Conservation (phyloP, 2,888 invertebrate species). For the Pecten maximus region DNA sequence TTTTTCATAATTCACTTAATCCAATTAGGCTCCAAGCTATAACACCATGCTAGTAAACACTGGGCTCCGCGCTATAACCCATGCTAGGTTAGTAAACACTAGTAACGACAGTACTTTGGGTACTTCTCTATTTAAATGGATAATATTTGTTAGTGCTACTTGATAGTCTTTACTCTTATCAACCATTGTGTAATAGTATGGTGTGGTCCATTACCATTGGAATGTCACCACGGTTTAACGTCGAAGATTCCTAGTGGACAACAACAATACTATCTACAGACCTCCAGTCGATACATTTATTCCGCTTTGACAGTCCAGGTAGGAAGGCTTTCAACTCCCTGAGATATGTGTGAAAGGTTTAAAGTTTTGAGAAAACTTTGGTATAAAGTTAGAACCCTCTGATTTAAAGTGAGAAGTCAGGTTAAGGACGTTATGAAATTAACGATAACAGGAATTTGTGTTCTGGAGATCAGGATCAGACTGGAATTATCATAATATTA, state of each 20-base stretch:
- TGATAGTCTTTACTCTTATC: not conserved
- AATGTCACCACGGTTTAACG: constrained; percentile 13
- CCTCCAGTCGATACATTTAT: not conserved
- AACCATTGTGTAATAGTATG: not conserved
- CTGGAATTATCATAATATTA: not conserved
- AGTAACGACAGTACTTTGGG: not conserved
- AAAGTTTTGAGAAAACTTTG: not conserved
- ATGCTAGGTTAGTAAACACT: not conserved
- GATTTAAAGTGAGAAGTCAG: not conserved
- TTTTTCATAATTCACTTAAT: not conserved
- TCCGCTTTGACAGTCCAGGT: not conserved
- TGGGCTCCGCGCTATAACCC: not conserved
- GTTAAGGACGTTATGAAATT: not conserved
- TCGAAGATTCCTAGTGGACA: not conserved
- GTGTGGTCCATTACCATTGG: not conserved
- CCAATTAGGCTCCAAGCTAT: not conserved
- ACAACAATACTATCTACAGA: constrained; percentile 8
- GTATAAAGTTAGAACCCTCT: not conserved
- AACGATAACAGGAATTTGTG: not conserved
- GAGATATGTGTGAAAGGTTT: constrained; percentile 22
- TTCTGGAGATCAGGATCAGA: not conserved
- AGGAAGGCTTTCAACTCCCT: not conserved
- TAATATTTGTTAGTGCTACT: not conserved
- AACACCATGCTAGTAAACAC: not conserved
- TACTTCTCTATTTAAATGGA: not conserved